Evolutionary conservation across 2,888 invertebrate genomes (phyloP), one percentile per base, ranked within the genome.

Genomic region (Nasonovia ribisnigri): DNA sequence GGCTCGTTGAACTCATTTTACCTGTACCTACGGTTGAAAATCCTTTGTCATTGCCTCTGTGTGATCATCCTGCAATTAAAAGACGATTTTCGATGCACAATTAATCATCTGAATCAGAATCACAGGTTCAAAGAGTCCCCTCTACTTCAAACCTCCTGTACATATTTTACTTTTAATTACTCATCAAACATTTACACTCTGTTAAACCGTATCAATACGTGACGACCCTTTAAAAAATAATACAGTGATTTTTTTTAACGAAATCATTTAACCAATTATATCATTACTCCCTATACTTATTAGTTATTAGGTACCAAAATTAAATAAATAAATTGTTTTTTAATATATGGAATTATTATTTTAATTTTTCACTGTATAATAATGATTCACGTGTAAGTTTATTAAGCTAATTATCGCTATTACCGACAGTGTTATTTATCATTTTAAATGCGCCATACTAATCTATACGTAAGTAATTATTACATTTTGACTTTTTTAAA

Each of bases 1-100:
- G 93, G 93, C 93, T 93, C 86, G 93, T 93, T 93, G 93, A 90
- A 93, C 93, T 93, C 90, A 51, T 90, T 90, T 92, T 88, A 92
- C 77, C 88, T n/a, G n/a, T n/a, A n/a, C n/a, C n/a, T n/a, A 77
- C 77, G 67, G 86, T 86, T 36, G 29, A 67, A 93, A 93, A 93
- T 87, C 51, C n/a, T 67, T 93, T 90, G 93, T 93, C 93, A 90
- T 93, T 84, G 84, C 60, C 67, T 67, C 60, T 67, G 93, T 90
- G 67, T 51, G 86, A 93, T 90, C 93, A 90, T 84, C 57, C 89
- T 29, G 46, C 86, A 90, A 90, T 90, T 93, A 93, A 90, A 93
- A 93, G 90, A 86, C 84, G 57, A 90, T 90, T 93, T 93, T 93
- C 67, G n/a, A 93, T 60, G 86, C 93, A 90, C 93, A 93, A 93